Evolutionary conservation across 2,113 vertebrate genomes (phyloP).

Genomic region (Scalopus aquaticus): DNA sequence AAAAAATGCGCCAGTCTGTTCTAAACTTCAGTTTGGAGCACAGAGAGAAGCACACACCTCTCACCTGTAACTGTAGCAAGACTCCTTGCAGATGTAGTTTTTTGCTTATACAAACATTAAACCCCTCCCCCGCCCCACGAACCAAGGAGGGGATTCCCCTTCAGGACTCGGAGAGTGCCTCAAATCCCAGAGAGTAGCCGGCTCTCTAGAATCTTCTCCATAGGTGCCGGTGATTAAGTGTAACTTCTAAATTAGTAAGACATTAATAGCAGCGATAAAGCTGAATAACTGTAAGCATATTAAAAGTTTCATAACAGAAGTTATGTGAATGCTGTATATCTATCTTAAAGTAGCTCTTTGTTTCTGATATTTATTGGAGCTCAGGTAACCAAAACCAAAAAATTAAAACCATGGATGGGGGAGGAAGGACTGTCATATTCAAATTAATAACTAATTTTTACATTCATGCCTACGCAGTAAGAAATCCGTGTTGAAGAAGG

Average conservation of each 20-base stretch:
- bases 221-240: background rate
- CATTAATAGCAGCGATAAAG: background rate
- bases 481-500: too few relatives aligned
- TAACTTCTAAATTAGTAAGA: background rate
- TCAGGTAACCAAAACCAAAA: background rate
- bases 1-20: background rate
- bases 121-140: too few relatives aligned
- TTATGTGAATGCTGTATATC: too few relatives aligned
- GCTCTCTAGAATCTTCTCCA: background rate
- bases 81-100: background rate
- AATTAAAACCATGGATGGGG: background rate
- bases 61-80: background rate
- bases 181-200: background rate
- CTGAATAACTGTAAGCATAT: too few relatives aligned
- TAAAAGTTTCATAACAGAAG: too few relatives aligned
- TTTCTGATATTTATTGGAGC: too few relatives aligned
- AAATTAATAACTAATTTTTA: constrained; percentile 21
- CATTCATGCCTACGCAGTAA: background rate
- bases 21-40: background rate
- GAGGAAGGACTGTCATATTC: background rate
- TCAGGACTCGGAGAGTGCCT: background rate
- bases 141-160: background rate
- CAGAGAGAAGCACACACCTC: background rate
- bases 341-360: too few relatives aligned
- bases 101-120: background rate